These are phyloP conservation scores for Sminthopsis crassicaudata DNA, from an alignment of 2,113 vertebrate species.

Conservation along the genomic window DNA sequence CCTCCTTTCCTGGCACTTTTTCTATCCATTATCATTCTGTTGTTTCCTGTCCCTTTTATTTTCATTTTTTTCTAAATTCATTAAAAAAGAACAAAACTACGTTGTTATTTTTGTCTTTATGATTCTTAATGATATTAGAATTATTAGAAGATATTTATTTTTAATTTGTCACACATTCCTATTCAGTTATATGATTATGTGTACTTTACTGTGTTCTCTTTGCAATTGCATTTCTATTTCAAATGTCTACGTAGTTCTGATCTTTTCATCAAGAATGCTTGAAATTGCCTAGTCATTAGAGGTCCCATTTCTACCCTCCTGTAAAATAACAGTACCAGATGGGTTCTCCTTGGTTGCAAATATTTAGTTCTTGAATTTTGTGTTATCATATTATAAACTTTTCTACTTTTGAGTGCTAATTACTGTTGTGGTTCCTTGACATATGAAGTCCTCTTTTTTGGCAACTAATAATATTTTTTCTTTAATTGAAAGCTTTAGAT, in stretches of 20 bases:
- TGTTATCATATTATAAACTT: background rate
- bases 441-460: background rate
- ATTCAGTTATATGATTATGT: background rate
- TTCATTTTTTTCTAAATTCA: background rate
- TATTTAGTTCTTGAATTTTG: background rate
- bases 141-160: background rate
- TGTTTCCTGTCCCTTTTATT: background rate
- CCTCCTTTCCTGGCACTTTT: background rate
- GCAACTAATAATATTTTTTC: background rate
- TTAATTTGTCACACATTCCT: background rate
- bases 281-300: background rate
- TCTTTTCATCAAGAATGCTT: background rate
- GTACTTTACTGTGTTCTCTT: background rate
- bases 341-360: background rate
- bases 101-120: background rate
- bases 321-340: background rate
- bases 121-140: background rate
- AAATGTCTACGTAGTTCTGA: background rate
- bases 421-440: background rate
- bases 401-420: background rate
- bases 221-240: background rate
- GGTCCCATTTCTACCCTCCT: background rate
- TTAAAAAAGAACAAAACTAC: background rate
- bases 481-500: background rate
- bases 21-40: background rate